These are phyloP conservation scores for Eurystomus gularis DNA, from an alignment of 2,113 vertebrate genomes.

Conservation along the genomic window DNA sequence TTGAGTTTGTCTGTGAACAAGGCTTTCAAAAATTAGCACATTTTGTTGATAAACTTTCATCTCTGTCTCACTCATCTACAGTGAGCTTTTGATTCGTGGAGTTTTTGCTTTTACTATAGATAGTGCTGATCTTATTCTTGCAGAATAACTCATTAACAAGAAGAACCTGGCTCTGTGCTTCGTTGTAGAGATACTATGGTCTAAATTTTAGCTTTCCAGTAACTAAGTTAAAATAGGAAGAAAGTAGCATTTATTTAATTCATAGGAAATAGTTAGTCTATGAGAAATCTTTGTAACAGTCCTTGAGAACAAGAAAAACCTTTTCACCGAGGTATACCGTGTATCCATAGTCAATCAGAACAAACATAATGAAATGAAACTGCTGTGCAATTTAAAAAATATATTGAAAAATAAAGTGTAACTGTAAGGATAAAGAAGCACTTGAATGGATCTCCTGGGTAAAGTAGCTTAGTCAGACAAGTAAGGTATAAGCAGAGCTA, in stretches of 20 bases:
- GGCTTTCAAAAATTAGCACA: not conserved
- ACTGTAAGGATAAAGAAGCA: not conserved
- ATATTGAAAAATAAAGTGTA: not conserved
- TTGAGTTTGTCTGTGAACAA: not conserved
- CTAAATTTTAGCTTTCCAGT: not conserved
- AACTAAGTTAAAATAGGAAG: not conserved
- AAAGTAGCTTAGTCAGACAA: not conserved
- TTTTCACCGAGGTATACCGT: not conserved
- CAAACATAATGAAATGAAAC: not conserved
- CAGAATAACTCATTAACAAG: not conserved
- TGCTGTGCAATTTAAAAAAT: not conserved
- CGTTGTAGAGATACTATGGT: not conserved
- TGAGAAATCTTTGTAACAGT: not conserved
- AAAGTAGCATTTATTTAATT: not conserved
- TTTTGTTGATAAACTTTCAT: not conserved
- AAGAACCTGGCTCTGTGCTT: not conserved
- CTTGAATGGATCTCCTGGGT: not conserved
- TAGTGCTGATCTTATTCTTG: not conserved
- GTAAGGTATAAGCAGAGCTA: not conserved
- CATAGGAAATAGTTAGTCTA: not conserved
- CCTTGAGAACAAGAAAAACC: not conserved
- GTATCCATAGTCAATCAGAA: not conserved
- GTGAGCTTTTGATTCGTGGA: not conserved
- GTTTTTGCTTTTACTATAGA: not conserved
- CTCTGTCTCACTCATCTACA: not conserved